Evolutionary conservation across 2,888 invertebrate species (phyloP), one percentile per base, ranked within the genome.

Genomic region (Notocelia uddmanniana): DNA sequence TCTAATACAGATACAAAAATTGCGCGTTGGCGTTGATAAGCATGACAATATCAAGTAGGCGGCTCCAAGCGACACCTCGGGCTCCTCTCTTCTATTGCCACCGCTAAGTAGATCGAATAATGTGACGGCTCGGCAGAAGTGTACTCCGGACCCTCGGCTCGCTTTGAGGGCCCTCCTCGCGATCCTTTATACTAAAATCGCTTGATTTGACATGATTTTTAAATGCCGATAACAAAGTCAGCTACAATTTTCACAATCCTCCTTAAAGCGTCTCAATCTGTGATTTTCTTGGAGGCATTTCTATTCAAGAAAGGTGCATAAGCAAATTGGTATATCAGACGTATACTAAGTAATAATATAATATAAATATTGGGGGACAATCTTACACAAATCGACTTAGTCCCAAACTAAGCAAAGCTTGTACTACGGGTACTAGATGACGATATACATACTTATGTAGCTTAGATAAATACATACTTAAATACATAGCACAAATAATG

Each of bases 171-270:
- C 88, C 79, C 90, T 89, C 76, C 73, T 77, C 78, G 73, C 83
- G 85, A 85, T 86, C 86, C 90, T 89, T 85, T 84, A 84, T 83
- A 85, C 87, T 87, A 90, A 92, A 92, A 91, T 90, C 90, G 90
- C 90, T 89, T 92, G 91, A 93, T 93, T 92, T 91, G 90, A 91
- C 93, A 92, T 90, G 92, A 93, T 93, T 93, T 89, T 91, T 90
- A 91, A 92, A 92, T 86, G 83, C 84, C 83, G 92, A 92, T 92
- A 92, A 83, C 84, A 82, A 82, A 83, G 79, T 81, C 64, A 55
- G 58, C 63, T 52, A 69, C 69, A 73, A 68, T 69, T n/a, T n/a
- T 69, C 63, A 37, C 52, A 45, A 45, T 69, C 57, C 58, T 31
- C 63, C 64, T 73, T 66, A 21, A 34, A 66, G 37, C 52, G 52